Percentiles rank a stretch among this genome's conserved stretches.
Evolutionary conservation across 2,888 invertebrate species (phyloP).

Genomic region (Platycheirus albimanus): DNA sequence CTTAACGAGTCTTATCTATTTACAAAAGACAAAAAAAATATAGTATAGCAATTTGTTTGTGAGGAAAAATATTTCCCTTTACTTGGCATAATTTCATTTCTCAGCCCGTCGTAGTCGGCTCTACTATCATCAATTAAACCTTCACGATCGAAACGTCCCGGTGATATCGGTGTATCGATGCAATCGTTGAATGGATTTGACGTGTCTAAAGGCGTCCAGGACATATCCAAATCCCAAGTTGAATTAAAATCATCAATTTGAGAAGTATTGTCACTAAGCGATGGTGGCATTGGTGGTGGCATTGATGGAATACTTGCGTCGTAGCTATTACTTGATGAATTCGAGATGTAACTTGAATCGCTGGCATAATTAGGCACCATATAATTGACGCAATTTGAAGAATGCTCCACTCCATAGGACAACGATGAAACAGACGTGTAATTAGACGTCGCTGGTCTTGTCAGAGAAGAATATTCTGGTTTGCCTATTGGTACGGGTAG

Average conservation of each 20-base stretch:
- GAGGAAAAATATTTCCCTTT: neutral
- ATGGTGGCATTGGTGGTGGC: constrained; percentile 80
- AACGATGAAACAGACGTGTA: constrained; percentile 70
- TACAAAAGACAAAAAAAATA: too few relatives aligned
- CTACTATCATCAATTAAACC: constrained; percentile 83
- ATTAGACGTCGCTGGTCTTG: constrained; percentile 72
- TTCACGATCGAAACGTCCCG: constrained; percentile 86
- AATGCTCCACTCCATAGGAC: constrained; percentile 67
- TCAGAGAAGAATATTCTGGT: constrained; percentile 77
- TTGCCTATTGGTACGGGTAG: constrained; percentile 78
- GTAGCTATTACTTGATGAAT: constrained; percentile 66
- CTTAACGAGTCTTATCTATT: constrained; percentile 80
- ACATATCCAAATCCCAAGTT: constrained; percentile 83
- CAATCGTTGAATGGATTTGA: constrained; percentile 81
- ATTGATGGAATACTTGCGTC: constrained; percentile 78
- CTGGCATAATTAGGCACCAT: constrained; percentile 75
- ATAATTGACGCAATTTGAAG: constrained; percentile 71
- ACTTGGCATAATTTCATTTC: constrained; percentile 81
- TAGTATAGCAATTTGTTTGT: neutral
- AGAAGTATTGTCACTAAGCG: constrained; percentile 68
- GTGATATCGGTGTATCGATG: constrained; percentile 86
- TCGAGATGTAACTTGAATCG: constrained; percentile 72
- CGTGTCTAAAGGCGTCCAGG: constrained; percentile 80
- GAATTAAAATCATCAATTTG: constrained; percentile 80
- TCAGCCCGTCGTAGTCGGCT: constrained; percentile 85